Evolutionary conservation across 2,797 vertebrate species (phyloP), one percentile per base, ranked within the genome.

Genomic region (Sandelia bainsii): DNA sequence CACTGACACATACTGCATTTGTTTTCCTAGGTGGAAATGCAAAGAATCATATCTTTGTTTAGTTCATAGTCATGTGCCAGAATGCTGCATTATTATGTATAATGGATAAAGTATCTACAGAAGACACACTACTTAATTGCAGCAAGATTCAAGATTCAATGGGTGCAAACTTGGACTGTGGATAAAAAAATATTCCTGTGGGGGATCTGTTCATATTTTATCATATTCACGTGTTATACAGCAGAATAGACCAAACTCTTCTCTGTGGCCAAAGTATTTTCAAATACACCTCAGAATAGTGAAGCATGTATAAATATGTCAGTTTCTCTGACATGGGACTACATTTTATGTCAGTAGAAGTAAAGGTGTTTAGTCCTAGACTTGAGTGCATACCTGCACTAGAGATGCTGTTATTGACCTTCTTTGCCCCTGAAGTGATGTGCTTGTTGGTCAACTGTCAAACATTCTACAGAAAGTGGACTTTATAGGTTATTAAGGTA

Each of bases 371-470:
- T 22, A 58, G 57, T 69, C 27, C 12, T 4, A 44, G 25, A 17
- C 48, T 74, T 82, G 62, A 61, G 59, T 63, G 71, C 52, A 74
- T 76, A 80, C 82, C 76, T 85, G 49, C 69, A 74, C 70, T 77
- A 73, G 62, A 65, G 62, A 80, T 42, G 54, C 72, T 65, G 51
- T 62, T 85, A 88, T 87, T 14, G 64, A 86, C 77, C 61, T 54
- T 80, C 57, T 71, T 71, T 62, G 69, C 74, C 77, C 66, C 79
- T 61, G 39, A 89, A 87, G 64, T 65, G 74, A 79, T 75, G 68
- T 76, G 62, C 82, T 79, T 82, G 83, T 87, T 84, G 80, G 66
- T 59, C 54, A 72, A 2, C 77, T 85, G 79, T 85, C 81, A 77
- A 82, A 82, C 66, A 82, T 69, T 80, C 71, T 20, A 46, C 66